These are phyloP conservation scores for Rhopalosiphum nymphaeae DNA, from an alignment of 2,888 invertebrate species.

Conservation along the genomic window DNA sequence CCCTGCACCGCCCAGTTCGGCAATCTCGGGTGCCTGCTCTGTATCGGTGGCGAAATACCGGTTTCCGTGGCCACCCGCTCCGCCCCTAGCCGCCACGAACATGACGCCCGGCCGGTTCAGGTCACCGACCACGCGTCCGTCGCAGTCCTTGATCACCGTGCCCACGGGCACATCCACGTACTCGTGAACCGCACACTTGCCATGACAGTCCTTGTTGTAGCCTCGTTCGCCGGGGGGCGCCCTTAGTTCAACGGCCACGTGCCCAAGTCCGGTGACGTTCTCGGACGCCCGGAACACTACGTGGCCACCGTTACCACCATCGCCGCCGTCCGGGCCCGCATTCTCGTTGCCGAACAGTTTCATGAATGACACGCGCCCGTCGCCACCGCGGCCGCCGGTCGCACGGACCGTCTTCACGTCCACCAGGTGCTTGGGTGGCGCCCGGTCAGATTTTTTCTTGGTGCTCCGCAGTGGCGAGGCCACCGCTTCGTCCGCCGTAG, in stretches of 20 bases:
- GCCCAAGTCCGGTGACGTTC: constrained; percentile 79
- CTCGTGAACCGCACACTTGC: constrained; percentile 82
- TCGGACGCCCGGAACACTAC: constrained; percentile 83
- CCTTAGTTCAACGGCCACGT: constrained; percentile 74
- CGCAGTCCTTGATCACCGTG: constrained; percentile 77
- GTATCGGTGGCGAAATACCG: constrained; percentile 86
- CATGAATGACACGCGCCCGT: constrained; percentile 91
- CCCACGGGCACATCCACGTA: constrained; percentile 87
- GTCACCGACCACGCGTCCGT: constrained; percentile 78
- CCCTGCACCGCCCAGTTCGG: constrained; percentile 89
- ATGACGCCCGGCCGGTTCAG: constrained; percentile 78
- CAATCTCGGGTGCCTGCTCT: constrained; percentile 84
- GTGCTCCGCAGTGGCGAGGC: constrained; percentile 30
- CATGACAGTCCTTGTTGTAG: constrained; percentile 81
- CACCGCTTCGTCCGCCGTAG: neutral
- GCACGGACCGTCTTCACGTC: constrained; percentile 79
- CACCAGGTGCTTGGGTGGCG: constrained; percentile 70
- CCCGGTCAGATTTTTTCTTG: constrained; percentile 42
- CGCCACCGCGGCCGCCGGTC: constrained; percentile 90
- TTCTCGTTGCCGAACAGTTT: constrained; percentile 85
- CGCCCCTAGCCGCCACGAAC: constrained; percentile 95
- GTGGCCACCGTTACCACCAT: constrained; percentile 97
- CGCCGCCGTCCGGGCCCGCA: constrained; percentile 96
- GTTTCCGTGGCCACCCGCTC: constrained; percentile 96
- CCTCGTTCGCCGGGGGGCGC: constrained; percentile 84